A percentile compares a stretch with the other conserved stretches of the same genome.
Conservation (phyloP, 2,888 invertebrate species). For the Helleia helle region DNA sequence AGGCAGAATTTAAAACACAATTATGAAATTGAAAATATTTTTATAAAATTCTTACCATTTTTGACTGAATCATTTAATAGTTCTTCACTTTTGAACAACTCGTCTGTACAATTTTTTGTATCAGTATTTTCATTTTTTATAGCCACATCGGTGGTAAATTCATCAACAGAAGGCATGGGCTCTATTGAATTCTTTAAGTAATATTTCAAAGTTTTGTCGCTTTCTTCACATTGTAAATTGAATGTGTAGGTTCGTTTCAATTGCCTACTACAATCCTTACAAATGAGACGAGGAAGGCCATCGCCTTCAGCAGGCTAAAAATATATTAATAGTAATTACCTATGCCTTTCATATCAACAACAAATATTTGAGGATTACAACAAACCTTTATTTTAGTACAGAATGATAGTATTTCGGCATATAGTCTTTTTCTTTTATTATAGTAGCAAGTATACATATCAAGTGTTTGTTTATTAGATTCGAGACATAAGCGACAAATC, state of each 20-base stretch:
- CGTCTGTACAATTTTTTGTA: constrained; percentile 20
- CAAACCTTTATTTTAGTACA: constrained; percentile 55
- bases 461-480: constrained; percentile 36
- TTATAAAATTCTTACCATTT: neutral
- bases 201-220: constrained; percentile 38
- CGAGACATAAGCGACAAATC: constrained; percentile 56
- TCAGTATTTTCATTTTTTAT: constrained; percentile 23
- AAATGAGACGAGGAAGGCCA: constrained; percentile 49
- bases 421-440: constrained; percentile 43
- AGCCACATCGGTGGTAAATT: neutral
- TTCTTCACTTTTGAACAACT: neutral
- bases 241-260: constrained; percentile 50
- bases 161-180: constrained; percentile 1
- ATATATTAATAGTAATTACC: neutral
- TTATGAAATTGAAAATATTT: no score
- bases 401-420: constrained; percentile 47
- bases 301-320: constrained; percentile 46
- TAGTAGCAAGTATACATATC: constrained; percentile 54
- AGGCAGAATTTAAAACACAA: neutral
- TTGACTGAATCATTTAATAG: constrained; percentile 8
- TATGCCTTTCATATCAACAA: neutral
- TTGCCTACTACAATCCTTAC: constrained; percentile 51
- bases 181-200: constrained; percentile 14
- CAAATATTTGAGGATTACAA: neutral
- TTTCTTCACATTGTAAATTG: constrained; percentile 46